These are phyloP conservation scores for Noctuana brunneofusca DNA, from an alignment of 2,888 invertebrate species.

Conservation along the genomic window DNA sequence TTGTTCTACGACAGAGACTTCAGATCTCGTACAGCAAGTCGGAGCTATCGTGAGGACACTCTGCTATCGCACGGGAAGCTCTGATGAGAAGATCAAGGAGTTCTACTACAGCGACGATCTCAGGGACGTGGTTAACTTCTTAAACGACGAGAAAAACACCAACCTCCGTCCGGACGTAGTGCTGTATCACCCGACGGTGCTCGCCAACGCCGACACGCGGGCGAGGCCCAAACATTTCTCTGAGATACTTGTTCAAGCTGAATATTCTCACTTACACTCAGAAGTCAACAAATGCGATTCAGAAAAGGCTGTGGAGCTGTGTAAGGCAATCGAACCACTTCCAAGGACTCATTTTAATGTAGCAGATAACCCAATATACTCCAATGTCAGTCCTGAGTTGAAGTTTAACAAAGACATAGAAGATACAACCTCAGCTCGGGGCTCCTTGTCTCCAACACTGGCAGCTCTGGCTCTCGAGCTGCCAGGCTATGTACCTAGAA, in stretches of 20 bases:
- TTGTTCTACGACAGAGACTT: slow-evolving; percentile 32
- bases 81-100: slow-evolving; percentile 49
- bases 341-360: slow-evolving; percentile 57
- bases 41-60: slow-evolving; percentile 60
- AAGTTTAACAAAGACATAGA: slow-evolving; percentile 45
- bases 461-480: slow-evolving; percentile 75
- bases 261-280: slow-evolving; percentile 47
- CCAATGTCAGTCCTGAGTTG: slow-evolving; percentile 60
- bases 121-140: slow-evolving; percentile 61
- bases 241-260: slow-evolving; percentile 57
- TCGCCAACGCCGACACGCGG: slow-evolving; percentile 64
- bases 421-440: slow-evolving; percentile 45
- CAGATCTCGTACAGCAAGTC: slow-evolving; percentile 58
- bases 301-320: slow-evolving; percentile 68
- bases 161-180: slow-evolving; percentile 67
- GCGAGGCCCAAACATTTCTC: slow-evolving; percentile 48
- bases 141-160: slow-evolving; percentile 59
- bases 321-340: slow-evolving; percentile 58
- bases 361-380: slow-evolving; percentile 66
- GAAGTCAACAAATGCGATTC: slow-evolving; percentile 73
- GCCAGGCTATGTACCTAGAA: slow-evolving; percentile 74
- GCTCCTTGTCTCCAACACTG: slow-evolving; percentile 69
- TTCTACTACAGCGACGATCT: slow-evolving; percentile 71
- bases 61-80: slow-evolving; percentile 48
- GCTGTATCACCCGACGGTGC: slow-evolving; percentile 75